Base-by-base conservation (phyloP, 1,140 invertebrate species). In the Teleogryllus occipitalis region DNA sequence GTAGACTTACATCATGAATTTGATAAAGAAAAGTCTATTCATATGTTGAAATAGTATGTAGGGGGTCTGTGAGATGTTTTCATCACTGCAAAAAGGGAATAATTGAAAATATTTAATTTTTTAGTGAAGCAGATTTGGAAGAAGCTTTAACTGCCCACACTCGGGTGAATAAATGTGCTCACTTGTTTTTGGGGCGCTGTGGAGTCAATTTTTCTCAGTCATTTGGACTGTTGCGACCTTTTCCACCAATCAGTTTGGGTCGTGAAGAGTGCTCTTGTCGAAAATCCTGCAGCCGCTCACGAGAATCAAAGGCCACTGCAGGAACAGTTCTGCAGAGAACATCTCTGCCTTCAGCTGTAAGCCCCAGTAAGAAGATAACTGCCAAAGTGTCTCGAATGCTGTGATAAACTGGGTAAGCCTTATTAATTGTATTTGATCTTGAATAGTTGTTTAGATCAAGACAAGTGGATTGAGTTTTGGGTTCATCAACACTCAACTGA, bases 111-210 rank as follows among this genome's bases (percentile, higher is more conserved):
- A 48, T 75, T 2, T 21, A n/a, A 22, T 27, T 2, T 83, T 85
- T 78, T 83, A 91, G 90, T 81, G 91, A 92, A 82, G 87, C 87
- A 79, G 91, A 92, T 82, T 85, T 92, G 74, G 91, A 92, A 82
- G 90, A 91, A 81, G 87, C 92, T 18, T 81, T 92, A 47, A 89
- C 90, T 65, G 85, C 91, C 7, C 91, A 92, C 84, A 91, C 91
- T 18, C 88, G 88, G 77, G 85, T 91, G 27, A 90, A 91, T 84
- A 91, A 91, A 80, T 91, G 90, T 79, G 90, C 90, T 39, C 89
- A 90, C 81, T 89, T 90, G 82, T 91, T 91, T 82, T 84, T 92
- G 74, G 90, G 90, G 8, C 85, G 86, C 77, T 88, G 86, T 82
- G 86, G 87, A 74, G 8, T 65, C n/a, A 80, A 46, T 48, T 21